Conservation (phyloP, 1,140 invertebrate genomes). For the Bombus superbus region DNA sequence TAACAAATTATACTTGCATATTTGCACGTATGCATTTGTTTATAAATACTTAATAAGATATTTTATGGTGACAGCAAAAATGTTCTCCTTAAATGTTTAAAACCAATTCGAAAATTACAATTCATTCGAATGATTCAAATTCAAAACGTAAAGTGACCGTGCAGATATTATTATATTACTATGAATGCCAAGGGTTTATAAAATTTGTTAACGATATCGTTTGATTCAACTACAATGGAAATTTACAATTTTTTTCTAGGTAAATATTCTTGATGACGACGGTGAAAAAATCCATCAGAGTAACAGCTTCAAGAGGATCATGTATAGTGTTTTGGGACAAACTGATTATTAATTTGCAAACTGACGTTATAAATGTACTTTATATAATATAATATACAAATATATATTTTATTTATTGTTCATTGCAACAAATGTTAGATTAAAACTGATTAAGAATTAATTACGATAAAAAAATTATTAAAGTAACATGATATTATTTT, state of each 20-base stretch:
- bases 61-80: too few species aligned
- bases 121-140: not conserved
- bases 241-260: slow-evolving; percentile 78
- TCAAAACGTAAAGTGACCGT: not conserved
- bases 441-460: slow-evolving; percentile 7
- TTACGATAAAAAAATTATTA: slow-evolving; percentile 3
- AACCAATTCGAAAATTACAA: not conserved
- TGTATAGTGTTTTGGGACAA: slow-evolving; percentile 93
- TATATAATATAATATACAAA: slow-evolving; percentile 63
- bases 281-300: slow-evolving; percentile 94
- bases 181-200: not conserved
- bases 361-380: slow-evolving; percentile 69
- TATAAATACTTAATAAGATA: not conserved
- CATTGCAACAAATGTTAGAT: slow-evolving; percentile 56
- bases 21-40: slow-evolving; percentile 3
- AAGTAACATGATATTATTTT: not conserved
- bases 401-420: slow-evolving; percentile 75
- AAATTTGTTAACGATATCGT: not conserved
- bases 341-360: slow-evolving; percentile 85
- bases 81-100: too few species aligned
- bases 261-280: slow-evolving; percentile 84
- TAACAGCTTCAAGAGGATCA: slow-evolving; percentile 94
- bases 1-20: slow-evolving; percentile 10
- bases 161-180: not conserved
- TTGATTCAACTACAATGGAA: not conserved